These are phyloP conservation scores for Gerris lacustris DNA, from an alignment of 2,888 invertebrate genomes.

Conservation along the genomic window DNA sequence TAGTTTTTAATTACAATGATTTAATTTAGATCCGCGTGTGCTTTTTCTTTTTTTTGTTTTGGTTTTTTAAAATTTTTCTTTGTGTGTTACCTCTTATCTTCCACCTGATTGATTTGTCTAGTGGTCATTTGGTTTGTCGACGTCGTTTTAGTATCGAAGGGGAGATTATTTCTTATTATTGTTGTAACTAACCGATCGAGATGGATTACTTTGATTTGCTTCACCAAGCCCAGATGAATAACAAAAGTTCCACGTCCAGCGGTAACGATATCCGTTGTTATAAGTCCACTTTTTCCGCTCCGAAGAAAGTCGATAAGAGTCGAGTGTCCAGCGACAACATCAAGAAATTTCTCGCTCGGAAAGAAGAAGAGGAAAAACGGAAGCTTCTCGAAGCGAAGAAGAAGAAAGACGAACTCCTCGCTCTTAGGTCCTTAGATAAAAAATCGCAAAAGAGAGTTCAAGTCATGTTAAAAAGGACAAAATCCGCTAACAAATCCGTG, in stretches of 20 bases:
- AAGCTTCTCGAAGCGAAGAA: slow-evolving; percentile 50
- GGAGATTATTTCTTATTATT: no score
- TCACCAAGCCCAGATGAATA: slow-evolving; percentile 50
- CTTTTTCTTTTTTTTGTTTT: no score
- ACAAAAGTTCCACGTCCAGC: slow-evolving; percentile 34
- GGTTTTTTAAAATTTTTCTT: no score
- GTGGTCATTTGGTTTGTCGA: no score
- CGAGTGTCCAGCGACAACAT: slow-evolving; percentile 57
- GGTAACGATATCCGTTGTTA: slow-evolving; percentile 45
- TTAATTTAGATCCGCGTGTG: no score
- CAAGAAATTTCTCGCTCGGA: slow-evolving; percentile 67
- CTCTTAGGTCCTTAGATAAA: slow-evolving; percentile 47
- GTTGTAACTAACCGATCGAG: slow-evolving; percentile 12
- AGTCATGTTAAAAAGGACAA: slow-evolving; percentile 72
- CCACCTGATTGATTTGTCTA: no score
- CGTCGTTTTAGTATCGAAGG: no score
- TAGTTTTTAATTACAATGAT: no score
- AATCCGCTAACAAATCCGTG: slow-evolving; percentile 78
- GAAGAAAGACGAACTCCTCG: slow-evolving; percentile 48
- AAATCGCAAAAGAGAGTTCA: slow-evolving; percentile 62
- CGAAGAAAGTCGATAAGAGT: slow-evolving; percentile 58
- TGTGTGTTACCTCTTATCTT: no score
- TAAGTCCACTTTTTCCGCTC: slow-evolving; percentile 66
- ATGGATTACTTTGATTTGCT: slow-evolving; percentile 53
- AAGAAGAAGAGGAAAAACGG: slow-evolving; percentile 63